A percentile compares a stretch with the other conserved stretches of the same genome.
phyloP scores from a whole-genome alignment of 2,888 invertebrate species.

The Phortica magna region DNA sequence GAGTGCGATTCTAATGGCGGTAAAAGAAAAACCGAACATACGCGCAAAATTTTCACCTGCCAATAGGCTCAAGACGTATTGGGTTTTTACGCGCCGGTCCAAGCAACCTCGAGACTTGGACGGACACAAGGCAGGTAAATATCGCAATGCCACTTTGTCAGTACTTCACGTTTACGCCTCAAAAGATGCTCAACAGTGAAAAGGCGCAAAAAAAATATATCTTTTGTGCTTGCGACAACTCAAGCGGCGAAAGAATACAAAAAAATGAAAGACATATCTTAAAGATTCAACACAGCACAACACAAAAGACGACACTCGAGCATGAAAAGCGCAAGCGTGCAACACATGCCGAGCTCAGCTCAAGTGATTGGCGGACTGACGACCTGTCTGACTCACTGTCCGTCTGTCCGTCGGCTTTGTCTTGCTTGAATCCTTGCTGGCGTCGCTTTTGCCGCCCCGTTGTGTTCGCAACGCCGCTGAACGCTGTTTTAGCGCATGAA shows the following conservation, averaged over 20 bases:
- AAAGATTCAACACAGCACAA: constrained; percentile 3
- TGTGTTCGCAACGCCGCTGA: constrained; percentile 44
- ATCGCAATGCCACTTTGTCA: constrained; percentile 14
- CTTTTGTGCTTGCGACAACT: constrained; percentile 19
- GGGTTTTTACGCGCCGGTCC: neutral
- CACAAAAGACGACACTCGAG: constrained; percentile 31
- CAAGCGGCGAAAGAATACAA: constrained; percentile 1
- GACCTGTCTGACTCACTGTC: neutral
- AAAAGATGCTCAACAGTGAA: constrained; percentile 10
- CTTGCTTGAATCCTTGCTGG: constrained; percentile 26
- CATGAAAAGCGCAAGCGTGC: constrained; percentile 32
- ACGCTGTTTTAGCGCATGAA: constrained; percentile 54
- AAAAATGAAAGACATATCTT: neutral
- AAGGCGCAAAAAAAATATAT: constrained; percentile 22
- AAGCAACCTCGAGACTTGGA: neutral
- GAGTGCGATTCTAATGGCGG: constrained; percentile 10
- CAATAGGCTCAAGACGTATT: neutral
- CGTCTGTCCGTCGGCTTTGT: constrained; percentile 53
- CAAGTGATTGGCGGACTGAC: constrained; percentile 11
- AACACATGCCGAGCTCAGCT: constrained; percentile 12
- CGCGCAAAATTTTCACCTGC: neutral
- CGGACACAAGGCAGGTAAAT: neutral
- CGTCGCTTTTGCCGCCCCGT: constrained; percentile 5
- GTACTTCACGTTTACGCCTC: constrained; percentile 21
- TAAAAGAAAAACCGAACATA: neutral